phyloP scores from a whole-genome alignment of 2,113 vertebrate genomes.

The Phalacrocorax carbo region DNA sequence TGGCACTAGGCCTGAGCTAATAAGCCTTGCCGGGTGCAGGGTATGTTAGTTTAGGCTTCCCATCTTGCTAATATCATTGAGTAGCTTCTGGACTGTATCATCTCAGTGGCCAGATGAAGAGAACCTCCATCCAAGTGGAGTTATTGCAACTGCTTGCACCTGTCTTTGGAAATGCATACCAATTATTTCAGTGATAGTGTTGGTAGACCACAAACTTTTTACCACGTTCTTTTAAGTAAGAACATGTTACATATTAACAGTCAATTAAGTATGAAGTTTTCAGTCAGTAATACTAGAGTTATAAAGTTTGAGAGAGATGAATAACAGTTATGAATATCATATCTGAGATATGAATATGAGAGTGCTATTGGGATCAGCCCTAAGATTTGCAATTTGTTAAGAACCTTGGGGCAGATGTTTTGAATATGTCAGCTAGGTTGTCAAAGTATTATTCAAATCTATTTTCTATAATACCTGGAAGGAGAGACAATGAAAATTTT shows the following conservation, averaged over 20 bases:
- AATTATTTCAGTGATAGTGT: neutral
- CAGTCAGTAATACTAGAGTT: neutral
- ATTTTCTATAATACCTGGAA: neutral
- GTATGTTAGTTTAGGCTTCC: neutral
- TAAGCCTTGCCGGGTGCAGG: neutral
- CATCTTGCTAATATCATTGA: neutral
- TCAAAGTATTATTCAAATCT: neutral
- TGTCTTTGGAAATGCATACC: neutral
- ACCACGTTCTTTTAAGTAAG: neutral
- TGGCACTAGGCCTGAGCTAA: neutral
- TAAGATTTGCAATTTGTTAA: neutral
- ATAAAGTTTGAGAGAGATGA: neutral
- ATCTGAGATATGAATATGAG: neutral
- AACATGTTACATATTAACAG: neutral
- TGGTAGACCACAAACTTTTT: neutral
- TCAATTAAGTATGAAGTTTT: neutral
- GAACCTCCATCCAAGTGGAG: neutral
- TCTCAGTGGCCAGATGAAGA: neutral
- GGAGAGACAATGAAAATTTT: neutral
- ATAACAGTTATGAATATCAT: neutral
- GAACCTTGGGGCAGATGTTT: neutral
- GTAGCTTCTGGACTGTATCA: neutral
- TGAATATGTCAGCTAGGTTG: neutral
- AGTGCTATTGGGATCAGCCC: neutral
- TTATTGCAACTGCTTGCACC: neutral